Base-by-base conservation (phyloP, 1,140 invertebrate genomes). In the Adoxophyes honmai region DNA sequence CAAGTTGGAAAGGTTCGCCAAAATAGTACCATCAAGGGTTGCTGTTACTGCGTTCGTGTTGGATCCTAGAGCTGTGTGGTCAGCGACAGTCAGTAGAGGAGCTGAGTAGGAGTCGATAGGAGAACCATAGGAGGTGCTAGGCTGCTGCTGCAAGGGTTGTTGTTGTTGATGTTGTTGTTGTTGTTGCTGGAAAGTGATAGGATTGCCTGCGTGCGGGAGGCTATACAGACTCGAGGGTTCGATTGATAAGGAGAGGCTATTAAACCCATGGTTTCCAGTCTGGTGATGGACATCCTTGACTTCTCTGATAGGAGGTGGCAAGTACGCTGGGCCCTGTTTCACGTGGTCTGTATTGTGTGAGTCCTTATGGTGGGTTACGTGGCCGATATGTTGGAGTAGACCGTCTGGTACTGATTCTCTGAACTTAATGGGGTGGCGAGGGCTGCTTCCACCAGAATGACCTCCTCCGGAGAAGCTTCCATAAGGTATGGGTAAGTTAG, bases 331-430 rank as follows among this genome's bases (percentile, higher is more conserved):
- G 0, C 90, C 88, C 64, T 84, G 75, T 52, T 88, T 81, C 42
- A 79, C 62, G 65, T 89, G 73, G 48, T 90, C 84, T n/a, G 84
- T 64, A 1, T 75, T 75, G 28, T 86, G 81, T 15, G 70, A 59
- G 64, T 91, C 90, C 60, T 91, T 90, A n/a, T 91, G 90, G 52
- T 89, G 89, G 0, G 90, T 90, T 13, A 72, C 89, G 70, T 85
- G 91, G 59, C 90, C 92, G 55, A 93, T 93, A 10, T 92, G 91
- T 62, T 93, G 89, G 1, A 94, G 78, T 1, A 95, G 70, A 0
- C 93, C 93, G 44, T 86, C 83, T 2, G 94, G 94, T 1, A 95
- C 92, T 0, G 92, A 91, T 21, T 94, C 93, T 52, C 93, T 90
- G 70, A 94, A 95, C 66, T 93, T 91, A 5, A 94, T 90, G 0